Conservation (phyloP, 1,140 invertebrate genomes). For the Drosophila seguyi region DNA sequence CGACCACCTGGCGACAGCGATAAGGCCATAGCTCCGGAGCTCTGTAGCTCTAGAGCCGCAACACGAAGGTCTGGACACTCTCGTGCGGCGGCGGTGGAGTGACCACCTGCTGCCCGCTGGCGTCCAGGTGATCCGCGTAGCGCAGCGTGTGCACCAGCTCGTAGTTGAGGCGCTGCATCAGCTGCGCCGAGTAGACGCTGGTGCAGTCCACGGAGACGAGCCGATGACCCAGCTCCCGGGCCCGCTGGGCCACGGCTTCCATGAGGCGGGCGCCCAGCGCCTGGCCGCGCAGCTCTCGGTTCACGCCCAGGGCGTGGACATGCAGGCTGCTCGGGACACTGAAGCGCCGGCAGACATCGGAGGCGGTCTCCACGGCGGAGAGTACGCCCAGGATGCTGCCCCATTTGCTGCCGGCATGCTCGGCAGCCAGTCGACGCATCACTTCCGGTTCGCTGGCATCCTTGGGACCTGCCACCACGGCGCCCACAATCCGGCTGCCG, state of each 20-base stretch:
- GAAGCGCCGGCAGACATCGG: slow-evolving; percentile 50
- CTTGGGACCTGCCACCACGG: slow-evolving; percentile 60
- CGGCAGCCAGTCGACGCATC: slow-evolving; percentile 11
- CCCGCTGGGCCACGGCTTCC: slow-evolving; percentile 20
- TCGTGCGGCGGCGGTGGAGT: slow-evolving; percentile 61
- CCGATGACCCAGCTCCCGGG: slow-evolving; percentile 37
- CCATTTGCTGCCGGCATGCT: slow-evolving; percentile 57
- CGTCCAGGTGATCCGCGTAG: slow-evolving; percentile 57
- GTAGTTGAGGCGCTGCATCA: slow-evolving; percentile 52
- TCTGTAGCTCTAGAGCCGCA: slow-evolving; percentile 23
- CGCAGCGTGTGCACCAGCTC: slow-evolving; percentile 44
- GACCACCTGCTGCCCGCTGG: slow-evolving; percentile 49
- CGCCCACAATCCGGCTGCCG: slow-evolving; percentile 51
- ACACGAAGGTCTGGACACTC: slow-evolving; percentile 57
- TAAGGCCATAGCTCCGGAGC: not conserved
- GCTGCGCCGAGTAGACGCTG: slow-evolving; percentile 59
- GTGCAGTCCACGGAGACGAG: slow-evolving; percentile 66
- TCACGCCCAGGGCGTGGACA: slow-evolving; percentile 61
- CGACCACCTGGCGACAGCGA: not conserved
- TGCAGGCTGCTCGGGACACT: slow-evolving; percentile 45
- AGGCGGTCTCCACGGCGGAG: slow-evolving; percentile 31
- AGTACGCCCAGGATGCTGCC: slow-evolving; percentile 57
- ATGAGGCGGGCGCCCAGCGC: slow-evolving; percentile 53
- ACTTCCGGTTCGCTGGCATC: slow-evolving; percentile 7
- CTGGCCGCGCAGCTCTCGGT: slow-evolving; percentile 42